phyloP scores from a whole-genome alignment of 2,888 invertebrate species.

The Dinocampus coccinellae region DNA sequence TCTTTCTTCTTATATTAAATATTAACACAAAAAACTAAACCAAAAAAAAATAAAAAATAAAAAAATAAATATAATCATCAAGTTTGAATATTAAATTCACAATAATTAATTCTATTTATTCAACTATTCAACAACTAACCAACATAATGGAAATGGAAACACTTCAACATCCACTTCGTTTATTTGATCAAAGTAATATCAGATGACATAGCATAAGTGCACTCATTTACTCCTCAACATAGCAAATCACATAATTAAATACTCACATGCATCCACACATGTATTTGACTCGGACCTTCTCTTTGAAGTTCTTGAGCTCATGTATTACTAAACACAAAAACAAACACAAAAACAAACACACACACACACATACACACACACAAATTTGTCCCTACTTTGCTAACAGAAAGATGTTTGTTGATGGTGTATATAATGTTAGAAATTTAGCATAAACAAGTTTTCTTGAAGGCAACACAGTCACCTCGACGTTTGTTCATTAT shows the following conservation, averaged over 20 bases:
- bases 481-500: neutral
- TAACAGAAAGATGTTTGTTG: neutral
- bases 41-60: too few species aligned
- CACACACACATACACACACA: neutral
- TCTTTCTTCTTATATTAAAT: neutral
- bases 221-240: neutral
- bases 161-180: too few species aligned
- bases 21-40: neutral
- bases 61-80: too few species aligned
- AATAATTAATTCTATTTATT: too few species aligned
- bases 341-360: too few species aligned
- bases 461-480: neutral
- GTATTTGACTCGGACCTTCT: neutral
- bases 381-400: neutral
- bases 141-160: too few species aligned
- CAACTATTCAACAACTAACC: too few species aligned
- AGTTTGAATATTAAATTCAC: too few species aligned
- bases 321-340: too few species aligned
- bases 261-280: neutral
- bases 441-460: slow-evolving; percentile 7
- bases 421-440: neutral
- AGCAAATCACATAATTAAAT: neutral
- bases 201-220: neutral
- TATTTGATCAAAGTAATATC: neutral
- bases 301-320: slow-evolving; percentile 17